Percentiles rank a stretch among this genome's conserved stretches.
Evolutionary conservation across 1,140 invertebrate genomes (phyloP).

Genomic region (Macrobrachium nipponense): DNA sequence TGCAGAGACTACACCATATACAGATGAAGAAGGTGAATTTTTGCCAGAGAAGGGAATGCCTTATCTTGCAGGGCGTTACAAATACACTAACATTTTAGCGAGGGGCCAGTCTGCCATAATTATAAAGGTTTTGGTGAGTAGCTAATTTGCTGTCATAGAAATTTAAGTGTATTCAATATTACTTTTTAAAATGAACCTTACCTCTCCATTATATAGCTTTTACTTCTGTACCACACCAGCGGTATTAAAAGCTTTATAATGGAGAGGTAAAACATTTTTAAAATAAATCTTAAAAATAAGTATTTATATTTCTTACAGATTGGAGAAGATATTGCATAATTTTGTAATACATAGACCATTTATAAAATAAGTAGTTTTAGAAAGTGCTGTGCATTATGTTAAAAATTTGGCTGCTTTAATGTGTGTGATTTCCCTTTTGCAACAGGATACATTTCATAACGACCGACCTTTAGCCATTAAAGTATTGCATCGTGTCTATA

Average conservation of each 20-base stretch:
- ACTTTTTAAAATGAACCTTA: too few relatives aligned
- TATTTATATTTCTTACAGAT: too few relatives aligned
- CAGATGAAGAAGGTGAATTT: conserved; percentile 65
- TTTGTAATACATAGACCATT: too few relatives aligned
- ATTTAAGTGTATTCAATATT: background rate
- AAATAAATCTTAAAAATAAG: background rate
- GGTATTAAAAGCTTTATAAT: too few relatives aligned
- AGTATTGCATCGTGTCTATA: conserved; percentile 66
- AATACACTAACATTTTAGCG: conserved; percentile 64
- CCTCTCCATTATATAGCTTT: too few relatives aligned
- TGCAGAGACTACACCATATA: conserved; percentile 64
- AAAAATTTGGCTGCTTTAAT: background rate
- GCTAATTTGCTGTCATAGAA: background rate
- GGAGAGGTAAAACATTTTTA: too few relatives aligned
- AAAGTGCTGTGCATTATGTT: too few relatives aligned
- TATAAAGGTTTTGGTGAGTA: conserved; percentile 66
- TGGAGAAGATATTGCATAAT: too few relatives aligned
- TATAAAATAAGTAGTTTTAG: too few relatives aligned
- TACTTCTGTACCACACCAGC: too few relatives aligned
- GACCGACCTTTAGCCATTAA: conserved; percentile 67
- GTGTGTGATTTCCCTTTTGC: background rate
- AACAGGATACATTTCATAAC: conserved; percentile 67
- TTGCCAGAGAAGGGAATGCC: conserved; percentile 63
- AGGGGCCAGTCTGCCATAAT: conserved; percentile 67
- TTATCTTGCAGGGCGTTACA: conserved; percentile 65